Conservation (phyloP, 2,113 vertebrate species). For the Otolemur garnettii region DNA sequence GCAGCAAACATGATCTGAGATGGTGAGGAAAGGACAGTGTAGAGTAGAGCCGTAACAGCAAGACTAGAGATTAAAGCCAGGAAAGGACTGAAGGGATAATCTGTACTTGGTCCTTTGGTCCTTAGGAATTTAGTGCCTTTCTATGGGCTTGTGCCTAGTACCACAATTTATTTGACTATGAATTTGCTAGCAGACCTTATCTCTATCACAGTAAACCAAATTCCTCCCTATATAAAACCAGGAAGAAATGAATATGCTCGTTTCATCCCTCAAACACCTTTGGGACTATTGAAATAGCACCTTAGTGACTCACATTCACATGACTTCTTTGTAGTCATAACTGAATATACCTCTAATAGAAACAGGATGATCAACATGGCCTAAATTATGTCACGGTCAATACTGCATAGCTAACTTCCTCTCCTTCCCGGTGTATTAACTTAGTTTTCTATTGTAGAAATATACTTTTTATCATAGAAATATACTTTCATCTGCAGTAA, state of each 20-base stretch:
- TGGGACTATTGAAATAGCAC: not conserved
- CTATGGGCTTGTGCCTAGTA: not conserved
- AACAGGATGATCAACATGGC: not conserved
- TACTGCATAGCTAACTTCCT: not conserved
- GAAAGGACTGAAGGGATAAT: too few species aligned
- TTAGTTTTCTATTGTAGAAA: not conserved
- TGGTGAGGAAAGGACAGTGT: not conserved
- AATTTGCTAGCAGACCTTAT: not conserved
- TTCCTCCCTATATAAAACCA: not conserved
- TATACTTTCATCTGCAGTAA: not conserved
- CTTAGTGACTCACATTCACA: not conserved
- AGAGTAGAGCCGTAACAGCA: not conserved
- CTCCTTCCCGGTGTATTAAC: not conserved
- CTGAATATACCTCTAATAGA: not conserved
- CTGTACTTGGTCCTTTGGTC: not conserved
- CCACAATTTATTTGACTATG: not conserved
- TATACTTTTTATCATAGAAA: not conserved
- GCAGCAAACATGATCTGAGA: not conserved
- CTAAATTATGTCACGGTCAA: not conserved
- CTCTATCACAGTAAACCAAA: not conserved
- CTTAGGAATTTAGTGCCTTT: not conserved
- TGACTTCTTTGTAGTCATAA: constrained; percentile 33
- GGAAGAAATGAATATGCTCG: not conserved
- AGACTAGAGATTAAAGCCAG: not conserved
- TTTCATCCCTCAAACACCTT: constrained; percentile 31